These are phyloP conservation scores for Belgica antarctica DNA, from an alignment of 2,888 invertebrate genomes.

Conservation along the genomic window DNA sequence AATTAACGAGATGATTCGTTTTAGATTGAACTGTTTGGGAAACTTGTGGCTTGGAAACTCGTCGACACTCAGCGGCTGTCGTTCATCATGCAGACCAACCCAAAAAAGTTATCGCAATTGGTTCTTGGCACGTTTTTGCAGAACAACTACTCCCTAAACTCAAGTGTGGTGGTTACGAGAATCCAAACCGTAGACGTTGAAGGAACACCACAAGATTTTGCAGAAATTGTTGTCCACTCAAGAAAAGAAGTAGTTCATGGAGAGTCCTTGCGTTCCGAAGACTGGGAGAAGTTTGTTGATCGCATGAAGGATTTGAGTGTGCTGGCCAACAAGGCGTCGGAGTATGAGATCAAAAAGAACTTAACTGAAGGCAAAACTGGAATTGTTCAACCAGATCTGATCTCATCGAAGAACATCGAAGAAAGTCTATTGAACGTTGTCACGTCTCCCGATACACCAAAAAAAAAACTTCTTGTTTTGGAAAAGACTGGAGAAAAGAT, in stretches of 20 bases:
- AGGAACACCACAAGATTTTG: constrained; percentile 60
- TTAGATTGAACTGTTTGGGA: constrained; percentile 77
- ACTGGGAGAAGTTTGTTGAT: constrained; percentile 54
- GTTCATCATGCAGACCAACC: constrained; percentile 72
- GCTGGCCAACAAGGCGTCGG: constrained; percentile 53
- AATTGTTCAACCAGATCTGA: constrained; percentile 51
- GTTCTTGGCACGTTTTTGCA: constrained; percentile 71
- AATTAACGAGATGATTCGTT: neutral
- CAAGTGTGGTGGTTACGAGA: constrained; percentile 70
- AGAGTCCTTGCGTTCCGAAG: constrained; percentile 49
- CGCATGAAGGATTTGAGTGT: constrained; percentile 52
- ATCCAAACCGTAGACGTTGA: constrained; percentile 67
- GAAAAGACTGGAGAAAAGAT: constrained; percentile 32
- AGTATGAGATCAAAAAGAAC: constrained; percentile 53
- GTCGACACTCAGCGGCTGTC: constrained; percentile 71
- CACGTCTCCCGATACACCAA: constrained; percentile 45
- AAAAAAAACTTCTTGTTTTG: neutral
- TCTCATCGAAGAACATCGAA: constrained; percentile 47
- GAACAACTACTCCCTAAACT: constrained; percentile 71
- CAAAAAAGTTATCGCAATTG: constrained; percentile 67
- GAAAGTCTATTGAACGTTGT: constrained; percentile 30
- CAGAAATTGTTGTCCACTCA: constrained; percentile 55
- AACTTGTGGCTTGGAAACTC: constrained; percentile 77
- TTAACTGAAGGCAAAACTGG: constrained; percentile 51
- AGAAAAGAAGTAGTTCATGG: constrained; percentile 51